Conservation (phyloP, 2,888 invertebrate genomes). For the Nomada fucata region DNA sequence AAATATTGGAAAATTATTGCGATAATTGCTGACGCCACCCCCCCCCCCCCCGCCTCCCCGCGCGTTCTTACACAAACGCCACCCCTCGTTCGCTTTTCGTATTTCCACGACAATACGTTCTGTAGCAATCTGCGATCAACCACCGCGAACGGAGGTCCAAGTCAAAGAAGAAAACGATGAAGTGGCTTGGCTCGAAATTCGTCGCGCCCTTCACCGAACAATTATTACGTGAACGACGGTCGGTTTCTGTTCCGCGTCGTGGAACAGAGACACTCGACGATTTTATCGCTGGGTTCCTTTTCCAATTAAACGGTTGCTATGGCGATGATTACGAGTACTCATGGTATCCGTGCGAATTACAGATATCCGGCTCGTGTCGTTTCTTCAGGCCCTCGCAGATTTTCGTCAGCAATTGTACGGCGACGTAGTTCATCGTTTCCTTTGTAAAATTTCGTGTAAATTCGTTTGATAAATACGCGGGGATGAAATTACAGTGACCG, state of each 20-base stretch:
- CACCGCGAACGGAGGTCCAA: conserved; percentile 22
- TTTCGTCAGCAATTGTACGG: too few species aligned
- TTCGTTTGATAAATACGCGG: too few species aligned
- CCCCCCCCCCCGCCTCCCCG: too few species aligned
- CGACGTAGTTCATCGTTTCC: too few species aligned
- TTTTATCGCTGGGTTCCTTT: conserved; percentile 78
- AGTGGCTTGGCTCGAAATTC: conserved; percentile 58
- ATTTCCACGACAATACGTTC: too few species aligned
- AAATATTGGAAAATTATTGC: too few species aligned
- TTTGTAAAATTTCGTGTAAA: too few species aligned
- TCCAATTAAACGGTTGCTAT: conserved; percentile 82
- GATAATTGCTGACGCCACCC: too few species aligned
- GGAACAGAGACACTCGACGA: conserved; percentile 74
- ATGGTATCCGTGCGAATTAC: conserved; percentile 41
- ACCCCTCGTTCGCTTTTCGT: too few species aligned
- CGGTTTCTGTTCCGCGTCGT: conserved; percentile 60
- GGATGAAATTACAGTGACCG: too few species aligned
- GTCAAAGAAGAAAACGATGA: conserved; percentile 44
- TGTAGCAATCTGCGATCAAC: neutral
- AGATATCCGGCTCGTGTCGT: conserved; percentile 18
- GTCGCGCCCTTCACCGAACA: conserved; percentile 62
- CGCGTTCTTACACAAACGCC: too few species aligned
- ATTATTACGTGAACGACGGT: conserved; percentile 53
- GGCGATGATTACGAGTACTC: conserved; percentile 75
- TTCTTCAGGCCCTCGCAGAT: neutral